Evolutionary conservation across 1,140 invertebrate species (phyloP), one percentile per base, ranked within the genome.

Genomic region (Centruroides vittatus): DNA sequence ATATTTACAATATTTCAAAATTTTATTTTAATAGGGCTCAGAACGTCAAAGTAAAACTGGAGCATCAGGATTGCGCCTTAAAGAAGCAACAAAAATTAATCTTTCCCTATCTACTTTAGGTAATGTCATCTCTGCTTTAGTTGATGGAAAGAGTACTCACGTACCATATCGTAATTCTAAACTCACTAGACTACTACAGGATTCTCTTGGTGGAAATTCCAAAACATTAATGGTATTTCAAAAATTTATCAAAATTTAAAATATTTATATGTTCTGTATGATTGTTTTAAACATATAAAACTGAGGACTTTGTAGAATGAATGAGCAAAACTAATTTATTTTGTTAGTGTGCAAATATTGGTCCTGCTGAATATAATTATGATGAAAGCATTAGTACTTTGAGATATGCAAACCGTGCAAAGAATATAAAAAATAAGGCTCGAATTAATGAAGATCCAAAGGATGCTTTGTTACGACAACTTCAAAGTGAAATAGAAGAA

Each of bases 401-500:
- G 52, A 79, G 97, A 12, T 99, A 99, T 77, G 95, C 96, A 1
- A 94, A 92, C 77, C 79, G 95, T 58, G 94, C 95, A 3, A 99
- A 99, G 75, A 94, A 90, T 70, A 99, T 99, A 61, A 88, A 93
- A 72, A 99, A 99, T 75, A 84, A 86, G 67, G 94, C 93, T 55
- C 84, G 86, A 63, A 86, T 99, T 59, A 99, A 99, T 74, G 94
- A 97, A 73, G 95, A 99, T 77, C 93, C 95, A 0, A 98, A 98
- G 70, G 94, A 98, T 77, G 93, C 96, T 4, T 75, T 98, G 35
- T 80, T 99, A 12, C 82, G 93, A 52, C 86, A 93, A 71, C 98
- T 97, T 74, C 94, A 98, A 78, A 84, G 90, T 69, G 94, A 99
- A 78, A 98, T 99, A 67, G 90, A 93, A 68, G 85, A 91, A 35